Evolutionary conservation across 1,140 invertebrate genomes (phyloP).

Genomic region (Bombus superbus): DNA sequence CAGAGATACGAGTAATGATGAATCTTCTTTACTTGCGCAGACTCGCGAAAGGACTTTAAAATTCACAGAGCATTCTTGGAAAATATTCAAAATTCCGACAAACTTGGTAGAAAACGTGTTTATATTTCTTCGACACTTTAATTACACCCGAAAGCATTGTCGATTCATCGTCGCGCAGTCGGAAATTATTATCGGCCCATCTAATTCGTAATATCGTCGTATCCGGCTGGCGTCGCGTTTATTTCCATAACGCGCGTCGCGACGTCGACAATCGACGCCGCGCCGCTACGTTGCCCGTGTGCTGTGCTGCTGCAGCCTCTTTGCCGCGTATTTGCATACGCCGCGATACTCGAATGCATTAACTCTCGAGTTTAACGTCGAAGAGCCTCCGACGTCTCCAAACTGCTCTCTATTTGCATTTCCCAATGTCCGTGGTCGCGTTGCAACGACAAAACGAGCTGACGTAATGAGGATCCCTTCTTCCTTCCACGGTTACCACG

Average conservation of each 20-base stretch:
- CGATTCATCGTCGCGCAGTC: neutral
- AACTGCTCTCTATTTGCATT: constrained; percentile 51
- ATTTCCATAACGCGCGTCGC: constrained; percentile 30
- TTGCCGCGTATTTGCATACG: constrained; percentile 39
- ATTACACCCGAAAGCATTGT: neutral
- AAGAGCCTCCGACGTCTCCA: constrained; percentile 33
- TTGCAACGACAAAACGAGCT: neutral
- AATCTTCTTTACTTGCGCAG: no score
- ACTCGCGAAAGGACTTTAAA: neutral
- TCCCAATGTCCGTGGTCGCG: constrained; percentile 10
- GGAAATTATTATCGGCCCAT: constrained; percentile 18
- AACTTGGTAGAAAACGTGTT: no score
- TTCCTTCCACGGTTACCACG: neutral
- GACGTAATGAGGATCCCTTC: constrained; percentile 23
- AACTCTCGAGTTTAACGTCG: constrained; percentile 40
- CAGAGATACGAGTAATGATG: no score
- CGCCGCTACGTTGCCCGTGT: neutral
- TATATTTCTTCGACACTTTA: neutral
- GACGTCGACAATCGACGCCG: constrained; percentile 38
- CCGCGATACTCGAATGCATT: constrained; percentile 52
- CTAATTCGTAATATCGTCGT: neutral
- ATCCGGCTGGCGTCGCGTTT: constrained; percentile 16
- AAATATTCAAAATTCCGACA: neutral
- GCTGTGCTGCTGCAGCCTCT: constrained; percentile 6
- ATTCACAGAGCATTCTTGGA: neutral